These are phyloP conservation scores for Dissostichus mawsoni DNA, from an alignment of 2,113 vertebrate genomes.

Conservation along the genomic window DNA sequence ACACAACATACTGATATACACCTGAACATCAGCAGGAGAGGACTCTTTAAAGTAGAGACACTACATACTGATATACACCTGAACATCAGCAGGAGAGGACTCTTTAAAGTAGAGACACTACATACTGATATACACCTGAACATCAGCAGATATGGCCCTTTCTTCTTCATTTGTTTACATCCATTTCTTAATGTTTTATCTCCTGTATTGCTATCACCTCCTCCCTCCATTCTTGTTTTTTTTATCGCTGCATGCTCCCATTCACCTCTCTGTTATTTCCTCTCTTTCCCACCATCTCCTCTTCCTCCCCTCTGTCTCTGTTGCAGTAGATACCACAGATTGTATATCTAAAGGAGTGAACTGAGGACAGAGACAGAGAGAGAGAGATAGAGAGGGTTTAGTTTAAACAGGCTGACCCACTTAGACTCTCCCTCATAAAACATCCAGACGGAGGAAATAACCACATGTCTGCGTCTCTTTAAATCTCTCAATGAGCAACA, in stretches of 20 bases:
- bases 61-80: too few species aligned
- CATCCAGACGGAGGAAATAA: slow-evolving; percentile 54
- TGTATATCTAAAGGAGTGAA: slow-evolving; percentile 32
- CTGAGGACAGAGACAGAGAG: slow-evolving; percentile 57
- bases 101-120: too few species aligned
- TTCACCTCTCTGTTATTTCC: neutral
- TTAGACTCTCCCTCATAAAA: slow-evolving; percentile 70
- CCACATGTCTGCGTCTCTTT: slow-evolving; percentile 2
- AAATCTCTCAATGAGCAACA: neutral
- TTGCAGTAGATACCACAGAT: slow-evolving; percentile 17
- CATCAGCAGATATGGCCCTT: too few species aligned
- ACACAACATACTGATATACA: too few species aligned
- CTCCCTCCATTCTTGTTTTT: neutral
- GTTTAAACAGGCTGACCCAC: slow-evolving; percentile 61
- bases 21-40: too few species aligned
- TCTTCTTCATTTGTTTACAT: neutral
- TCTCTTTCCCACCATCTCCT: neutral
- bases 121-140: too few species aligned
- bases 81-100: too few species aligned
- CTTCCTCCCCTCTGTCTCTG: slow-evolving; percentile 11
- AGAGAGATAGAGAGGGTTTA: slow-evolving; percentile 36
- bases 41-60: too few species aligned
- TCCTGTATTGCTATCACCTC: too few species aligned
- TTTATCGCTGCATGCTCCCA: too few species aligned
- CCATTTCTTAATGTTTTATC: neutral